A percentile compares a stretch with the other conserved stretches of the same genome.
These are phyloP conservation scores for Orthosia incerta DNA, from an alignment of 2,888 invertebrate species.

Conservation along the genomic window DNA sequence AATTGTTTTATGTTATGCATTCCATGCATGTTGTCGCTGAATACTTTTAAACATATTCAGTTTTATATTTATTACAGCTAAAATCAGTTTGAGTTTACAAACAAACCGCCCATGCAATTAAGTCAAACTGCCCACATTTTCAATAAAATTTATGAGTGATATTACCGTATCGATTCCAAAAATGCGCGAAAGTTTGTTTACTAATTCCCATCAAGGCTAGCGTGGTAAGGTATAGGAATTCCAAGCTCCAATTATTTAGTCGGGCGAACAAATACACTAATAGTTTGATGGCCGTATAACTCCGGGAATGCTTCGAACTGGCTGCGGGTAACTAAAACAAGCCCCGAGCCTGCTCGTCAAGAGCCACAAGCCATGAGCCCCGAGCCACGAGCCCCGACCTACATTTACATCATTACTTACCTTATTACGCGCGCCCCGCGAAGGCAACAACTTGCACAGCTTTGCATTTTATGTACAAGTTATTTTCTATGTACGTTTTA, in stretches of 20 bases:
- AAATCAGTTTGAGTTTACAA: not conserved
- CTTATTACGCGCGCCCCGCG: conserved; percentile 64
- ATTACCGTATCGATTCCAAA: not conserved
- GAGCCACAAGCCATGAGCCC: conserved; percentile 66
- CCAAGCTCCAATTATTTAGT: conserved; percentile 25
- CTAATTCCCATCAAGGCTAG: not conserved
- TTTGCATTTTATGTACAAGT: conserved; percentile 57
- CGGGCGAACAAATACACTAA: conserved; percentile 44
- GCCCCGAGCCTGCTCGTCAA: conserved; percentile 47
- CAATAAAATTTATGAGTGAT: conserved; percentile 4
- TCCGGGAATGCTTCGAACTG: conserved; percentile 48
- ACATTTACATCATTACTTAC: conserved; percentile 74
- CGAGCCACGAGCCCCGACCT: conserved; percentile 71
- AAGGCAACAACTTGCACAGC: conserved; percentile 62
- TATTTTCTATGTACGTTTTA: conserved; percentile 51
- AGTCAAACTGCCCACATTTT: not conserved
- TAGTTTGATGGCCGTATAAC: conserved; percentile 39
- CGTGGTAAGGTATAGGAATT: not conserved
- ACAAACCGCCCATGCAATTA: not conserved
- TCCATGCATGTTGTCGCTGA: not conserved
- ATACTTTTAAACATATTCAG: not conserved
- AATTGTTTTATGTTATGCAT: not conserved
- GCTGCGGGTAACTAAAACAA: conserved; percentile 68
- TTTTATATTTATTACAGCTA: not conserved
- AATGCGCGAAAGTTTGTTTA: not conserved